phyloP scores from a whole-genome alignment of 2,888 invertebrate species.

The Trichogramma dendrolimi region DNA sequence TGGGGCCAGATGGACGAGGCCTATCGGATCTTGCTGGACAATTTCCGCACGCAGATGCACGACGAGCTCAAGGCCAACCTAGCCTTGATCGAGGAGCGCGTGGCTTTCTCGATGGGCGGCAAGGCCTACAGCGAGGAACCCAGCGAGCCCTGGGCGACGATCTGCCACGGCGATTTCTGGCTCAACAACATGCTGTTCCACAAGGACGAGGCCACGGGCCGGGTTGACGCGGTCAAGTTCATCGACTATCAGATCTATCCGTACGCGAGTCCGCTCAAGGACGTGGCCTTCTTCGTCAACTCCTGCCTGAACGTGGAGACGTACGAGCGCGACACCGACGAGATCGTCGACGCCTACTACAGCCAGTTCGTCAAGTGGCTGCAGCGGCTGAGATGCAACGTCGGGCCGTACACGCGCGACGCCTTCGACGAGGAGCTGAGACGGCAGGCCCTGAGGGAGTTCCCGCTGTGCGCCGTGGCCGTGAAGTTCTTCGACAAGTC shows the following conservation, averaged over 20 bases:
- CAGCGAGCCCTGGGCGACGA: slow-evolving; percentile 54
- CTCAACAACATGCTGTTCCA: slow-evolving; percentile 60
- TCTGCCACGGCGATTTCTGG: slow-evolving; percentile 61
- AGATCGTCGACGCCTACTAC: slow-evolving; percentile 56
- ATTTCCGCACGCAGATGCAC: slow-evolving; percentile 34
- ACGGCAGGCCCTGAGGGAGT: slow-evolving; percentile 35
- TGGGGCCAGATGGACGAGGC: slow-evolving; percentile 35
- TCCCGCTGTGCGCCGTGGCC: slow-evolving; percentile 30
- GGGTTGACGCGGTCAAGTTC: slow-evolving; percentile 55
- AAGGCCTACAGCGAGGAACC: slow-evolving; percentile 24
- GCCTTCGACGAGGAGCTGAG: slow-evolving; percentile 34
- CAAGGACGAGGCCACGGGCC: slow-evolving; percentile 43
- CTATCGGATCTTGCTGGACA: slow-evolving; percentile 31
- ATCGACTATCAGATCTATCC: slow-evolving; percentile 60
- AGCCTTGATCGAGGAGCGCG: not conserved
- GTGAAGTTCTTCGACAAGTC: not conserved
- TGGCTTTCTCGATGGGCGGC: not conserved
- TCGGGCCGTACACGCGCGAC: slow-evolving; percentile 32
- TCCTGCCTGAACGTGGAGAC: slow-evolving; percentile 54
- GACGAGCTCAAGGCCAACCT: slow-evolving; percentile 38
- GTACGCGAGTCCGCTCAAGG: slow-evolving; percentile 55
- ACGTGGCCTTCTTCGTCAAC: slow-evolving; percentile 57
- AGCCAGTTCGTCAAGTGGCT: slow-evolving; percentile 52
- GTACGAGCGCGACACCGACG: slow-evolving; percentile 51
- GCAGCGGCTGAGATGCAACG: slow-evolving; percentile 48